Percentiles rank a stretch among this genome's conserved stretches.
phyloP scores from a whole-genome alignment of 2,888 invertebrate species.

The Cantharis rustica region DNA sequence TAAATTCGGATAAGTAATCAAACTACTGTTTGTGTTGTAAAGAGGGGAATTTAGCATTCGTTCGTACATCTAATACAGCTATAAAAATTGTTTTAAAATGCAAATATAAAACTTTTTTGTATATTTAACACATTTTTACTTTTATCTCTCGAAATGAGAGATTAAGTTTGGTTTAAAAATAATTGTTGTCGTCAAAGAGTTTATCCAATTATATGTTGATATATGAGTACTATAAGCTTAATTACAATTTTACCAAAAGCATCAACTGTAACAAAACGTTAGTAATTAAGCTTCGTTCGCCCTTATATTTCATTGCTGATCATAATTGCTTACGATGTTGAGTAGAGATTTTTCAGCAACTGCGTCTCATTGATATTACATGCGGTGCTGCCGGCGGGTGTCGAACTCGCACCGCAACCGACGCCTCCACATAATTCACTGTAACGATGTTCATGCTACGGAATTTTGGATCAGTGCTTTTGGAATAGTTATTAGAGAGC shows the following conservation, averaged over 20 bases:
- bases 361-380: conserved; percentile 38
- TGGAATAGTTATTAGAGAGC: conserved; percentile 12
- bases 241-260: conserved; percentile 17
- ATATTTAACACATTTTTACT: background rate
- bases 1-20: background rate
- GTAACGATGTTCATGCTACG: conserved; percentile 38
- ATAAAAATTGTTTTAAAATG: background rate
- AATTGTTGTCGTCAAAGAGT: conserved; percentile 4
- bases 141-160: background rate
- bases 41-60: background rate
- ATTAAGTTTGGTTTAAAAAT: background rate
- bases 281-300: conserved; percentile 17
- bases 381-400: conserved; percentile 31
- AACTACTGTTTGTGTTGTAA: background rate
- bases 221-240: conserved; percentile 7
- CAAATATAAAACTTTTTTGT: background rate
- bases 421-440: conserved; percentile 35
- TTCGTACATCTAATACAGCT: background rate
- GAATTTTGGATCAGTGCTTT: conserved; percentile 34
- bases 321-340: conserved; percentile 21
- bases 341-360: conserved; percentile 22
- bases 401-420: conserved; percentile 30
- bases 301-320: conserved; percentile 20
- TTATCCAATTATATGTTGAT: conserved; percentile 9
- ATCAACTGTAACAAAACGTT: conserved; percentile 16